phyloP scores from a whole-genome alignment of 2,113 vertebrate genomes.

The Ciconia boyciana region DNA sequence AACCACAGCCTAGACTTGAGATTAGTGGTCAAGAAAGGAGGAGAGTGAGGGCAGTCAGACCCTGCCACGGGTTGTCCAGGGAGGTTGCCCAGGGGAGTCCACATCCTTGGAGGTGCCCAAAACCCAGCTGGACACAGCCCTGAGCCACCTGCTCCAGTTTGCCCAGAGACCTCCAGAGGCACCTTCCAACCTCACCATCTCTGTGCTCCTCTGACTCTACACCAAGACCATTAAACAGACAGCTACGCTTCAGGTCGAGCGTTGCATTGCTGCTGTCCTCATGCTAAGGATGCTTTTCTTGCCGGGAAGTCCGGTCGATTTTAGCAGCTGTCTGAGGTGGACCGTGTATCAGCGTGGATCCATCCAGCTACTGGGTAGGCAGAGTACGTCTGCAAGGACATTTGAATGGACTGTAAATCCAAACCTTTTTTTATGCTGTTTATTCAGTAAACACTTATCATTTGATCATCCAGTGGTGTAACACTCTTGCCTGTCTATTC shows the following conservation, averaged over 20 bases:
- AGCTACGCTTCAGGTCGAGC: rapidly evolving
- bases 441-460: neutral
- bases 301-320: rapidly evolving
- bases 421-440: neutral
- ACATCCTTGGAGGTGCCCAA: neutral
- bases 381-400: neutral
- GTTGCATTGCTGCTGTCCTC: rapidly evolving
- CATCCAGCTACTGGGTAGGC: neutral
- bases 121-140: neutral
- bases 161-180: neutral
- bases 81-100: neutral
- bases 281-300: neutral
- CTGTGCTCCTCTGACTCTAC: neutral
- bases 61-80: neutral
- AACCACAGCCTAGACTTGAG: neutral
- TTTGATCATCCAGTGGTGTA: neutral
- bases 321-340: neutral
- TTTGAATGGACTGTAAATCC: neutral
- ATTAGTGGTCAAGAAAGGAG: rapidly evolving
- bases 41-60: neutral
- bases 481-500: neutral
- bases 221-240: no score
- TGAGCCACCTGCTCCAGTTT: neutral
- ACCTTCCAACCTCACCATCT: neutral
- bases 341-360: neutral